Percentiles rank a stretch among this genome's conserved stretches.
These are phyloP conservation scores for Himalopsyche phryganea DNA, from an alignment of 1,140 invertebrate genomes.

Conservation along the genomic window DNA sequence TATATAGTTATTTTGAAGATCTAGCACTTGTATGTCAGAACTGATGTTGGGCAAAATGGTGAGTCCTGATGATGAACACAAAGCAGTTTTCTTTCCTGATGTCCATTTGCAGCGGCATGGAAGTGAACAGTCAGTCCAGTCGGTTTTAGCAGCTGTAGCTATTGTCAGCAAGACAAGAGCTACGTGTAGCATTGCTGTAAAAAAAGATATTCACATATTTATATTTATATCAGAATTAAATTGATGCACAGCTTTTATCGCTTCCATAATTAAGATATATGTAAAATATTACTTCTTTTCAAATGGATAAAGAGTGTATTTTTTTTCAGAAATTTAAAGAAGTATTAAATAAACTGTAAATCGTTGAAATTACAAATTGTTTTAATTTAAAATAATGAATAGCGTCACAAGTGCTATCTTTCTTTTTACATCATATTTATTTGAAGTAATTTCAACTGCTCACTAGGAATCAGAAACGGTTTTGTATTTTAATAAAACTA, in stretches of 20 bases:
- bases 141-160: slow-evolving; percentile 51
- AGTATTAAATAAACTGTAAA: background rate
- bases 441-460: no score
- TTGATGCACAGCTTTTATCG: background rate
- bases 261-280: no score
- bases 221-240: background rate
- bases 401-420: no score
- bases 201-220: slow-evolving; percentile 4
- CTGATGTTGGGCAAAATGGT: slow-evolving; percentile 73
- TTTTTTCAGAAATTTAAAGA: background rate
- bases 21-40: slow-evolving; percentile 81
- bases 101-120: slow-evolving; percentile 87
- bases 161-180: slow-evolving; percentile 50
- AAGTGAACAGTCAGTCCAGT: slow-evolving; percentile 75
- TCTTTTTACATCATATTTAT: no score
- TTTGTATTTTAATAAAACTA: background rate
- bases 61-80: slow-evolving; percentile 73
- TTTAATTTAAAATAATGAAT: background rate
- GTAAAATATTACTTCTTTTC: no score
- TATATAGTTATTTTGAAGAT: slow-evolving; percentile 77
- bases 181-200: slow-evolving; percentile 39
- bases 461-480: no score
- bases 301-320: no score
- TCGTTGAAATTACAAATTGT: background rate
- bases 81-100: slow-evolving; percentile 80